Evolutionary conservation across 2,888 invertebrate genomes (phyloP).

Genomic region (Luffia ferchaultella): DNA sequence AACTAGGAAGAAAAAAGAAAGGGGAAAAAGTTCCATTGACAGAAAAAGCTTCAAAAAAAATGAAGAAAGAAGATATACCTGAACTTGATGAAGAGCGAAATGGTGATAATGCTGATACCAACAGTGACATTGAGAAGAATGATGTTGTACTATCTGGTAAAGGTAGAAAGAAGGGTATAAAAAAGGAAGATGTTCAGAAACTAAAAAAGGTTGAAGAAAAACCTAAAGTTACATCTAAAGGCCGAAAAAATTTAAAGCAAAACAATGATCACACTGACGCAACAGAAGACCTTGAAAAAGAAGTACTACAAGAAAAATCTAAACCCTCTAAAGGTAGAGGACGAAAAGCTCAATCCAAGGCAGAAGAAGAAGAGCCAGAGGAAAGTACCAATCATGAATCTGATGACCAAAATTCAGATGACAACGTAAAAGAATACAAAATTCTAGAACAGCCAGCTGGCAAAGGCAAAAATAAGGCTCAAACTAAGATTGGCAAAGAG

Average conservation of each 20-base stretch:
- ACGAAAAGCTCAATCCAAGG: conserved; percentile 16
- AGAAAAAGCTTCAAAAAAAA: conserved; percentile 18
- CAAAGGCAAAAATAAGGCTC: conserved; percentile 9
- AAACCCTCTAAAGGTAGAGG: conserved; percentile 7
- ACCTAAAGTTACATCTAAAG: conserved; percentile 30
- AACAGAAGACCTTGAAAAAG: conserved; percentile 10
- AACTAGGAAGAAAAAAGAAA: conserved; percentile 39
- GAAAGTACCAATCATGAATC: conserved; percentile 19
- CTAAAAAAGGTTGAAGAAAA: conserved; percentile 29
- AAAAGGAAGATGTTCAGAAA: conserved; percentile 19
- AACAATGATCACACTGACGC: conserved; percentile 22
- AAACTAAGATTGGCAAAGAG: neutral
- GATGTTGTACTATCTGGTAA: conserved; percentile 5
- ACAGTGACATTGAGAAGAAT: conserved; percentile 27
- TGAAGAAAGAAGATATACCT: neutral
- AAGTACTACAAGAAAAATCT: neutral
- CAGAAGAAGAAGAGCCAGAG: conserved; percentile 13
- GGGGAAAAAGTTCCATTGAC: conserved; percentile 33
- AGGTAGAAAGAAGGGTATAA: conserved; percentile 1
- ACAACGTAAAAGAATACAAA: conserved; percentile 19
- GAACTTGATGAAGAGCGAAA: neutral
- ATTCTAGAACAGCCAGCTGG: conserved; percentile 14
- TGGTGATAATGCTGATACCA: conserved; percentile 6
- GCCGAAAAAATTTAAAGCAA: conserved; percentile 32
- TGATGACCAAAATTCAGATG: conserved; percentile 27